phyloP scores from a whole-genome alignment of 2,888 invertebrate genomes.

The Noctua fimbriata region DNA sequence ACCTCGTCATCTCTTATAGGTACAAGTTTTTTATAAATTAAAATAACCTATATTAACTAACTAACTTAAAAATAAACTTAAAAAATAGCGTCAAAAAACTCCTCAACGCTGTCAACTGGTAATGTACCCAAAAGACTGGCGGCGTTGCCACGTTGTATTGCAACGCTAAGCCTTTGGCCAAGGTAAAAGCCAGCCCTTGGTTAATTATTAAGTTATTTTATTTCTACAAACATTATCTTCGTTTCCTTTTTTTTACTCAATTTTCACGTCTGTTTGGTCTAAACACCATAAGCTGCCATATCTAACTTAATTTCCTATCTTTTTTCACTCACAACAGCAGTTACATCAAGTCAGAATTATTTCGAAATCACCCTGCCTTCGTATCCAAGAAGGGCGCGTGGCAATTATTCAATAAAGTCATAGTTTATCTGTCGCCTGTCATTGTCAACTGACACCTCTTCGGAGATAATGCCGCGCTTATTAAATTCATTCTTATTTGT shows the following conservation, averaged over 20 bases:
- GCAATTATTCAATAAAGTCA: conserved; percentile 62
- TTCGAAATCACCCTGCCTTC: conserved; percentile 17
- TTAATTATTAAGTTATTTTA: no score
- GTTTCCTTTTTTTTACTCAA: background rate
- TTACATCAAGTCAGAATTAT: conserved; percentile 1
- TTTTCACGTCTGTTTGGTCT: background rate
- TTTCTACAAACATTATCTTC: background rate
- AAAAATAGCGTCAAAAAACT: no score
- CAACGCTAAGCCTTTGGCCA: no score
- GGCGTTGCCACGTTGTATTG: no score
- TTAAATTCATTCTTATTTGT: conserved; percentile 53
- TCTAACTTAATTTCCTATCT: background rate
- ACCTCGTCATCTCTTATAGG: background rate
- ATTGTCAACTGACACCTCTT: conserved; percentile 62
- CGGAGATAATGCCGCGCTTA: conserved; percentile 45
- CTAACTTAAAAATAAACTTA: no score
- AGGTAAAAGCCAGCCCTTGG: no score
- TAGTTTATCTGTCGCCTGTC: conserved; percentile 63
- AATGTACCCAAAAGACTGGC: no score
- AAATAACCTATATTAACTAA: no score
- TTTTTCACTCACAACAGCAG: background rate
- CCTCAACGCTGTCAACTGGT: no score
- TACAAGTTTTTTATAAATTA: no score
- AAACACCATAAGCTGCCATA: background rate
- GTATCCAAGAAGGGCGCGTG: conserved; percentile 54